Base-by-base conservation (phyloP, 1,140 invertebrate genomes). In the Cyrtorhinus lividipennis region DNA sequence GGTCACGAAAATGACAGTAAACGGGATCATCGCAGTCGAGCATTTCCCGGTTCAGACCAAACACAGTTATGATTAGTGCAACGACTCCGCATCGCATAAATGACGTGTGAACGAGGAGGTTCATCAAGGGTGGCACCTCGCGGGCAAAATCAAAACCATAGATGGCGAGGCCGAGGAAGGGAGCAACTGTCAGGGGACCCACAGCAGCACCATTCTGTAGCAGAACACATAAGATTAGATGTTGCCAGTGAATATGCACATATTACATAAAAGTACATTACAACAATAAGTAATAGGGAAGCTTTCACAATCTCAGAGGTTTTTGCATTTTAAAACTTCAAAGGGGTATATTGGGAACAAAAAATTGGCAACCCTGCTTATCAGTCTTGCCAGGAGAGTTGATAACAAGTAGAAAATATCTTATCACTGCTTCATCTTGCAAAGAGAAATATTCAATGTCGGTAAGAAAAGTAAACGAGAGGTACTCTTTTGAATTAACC, bases 111-210 rank as follows among this genome's bases (percentile, higher is more conserved):
- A 84, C 81, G 0, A 82, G 62, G 1, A 79, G 68, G 63, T 78
- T 76, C 77, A 83, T 81, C 12, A 75, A 66, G 22, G 74, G 71
- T 0, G 81, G 75, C 20, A 84, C 81, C 24, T 76, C 73, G 24
- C 77, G 73, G 0, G 81, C 81, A 73, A 83, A 83, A 69, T 84
- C 82, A 65, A 83, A 83, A 0, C 82, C 82, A 67, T 83, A 83
- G 26, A 83, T 78, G 0, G 80, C 81, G 12, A 84, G 71, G 1
- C 81, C 81, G 38, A 84, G 77, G 58, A 82, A 78, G 0, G 81
- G 81, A 0, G 81, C 82, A 20, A 83, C 79, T 0, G 78, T 71
- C 61, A 80, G 69, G 1, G 82, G 81, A 2, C 80, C 82, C 30
- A 83, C 78, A 13, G 80, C 81, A 66, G 79, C 79, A 53, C 82